Evolutionary conservation across 2,797 vertebrate genomes (phyloP), one percentile per base, ranked within the genome.

Genomic region (Anas bernieri): DNA sequence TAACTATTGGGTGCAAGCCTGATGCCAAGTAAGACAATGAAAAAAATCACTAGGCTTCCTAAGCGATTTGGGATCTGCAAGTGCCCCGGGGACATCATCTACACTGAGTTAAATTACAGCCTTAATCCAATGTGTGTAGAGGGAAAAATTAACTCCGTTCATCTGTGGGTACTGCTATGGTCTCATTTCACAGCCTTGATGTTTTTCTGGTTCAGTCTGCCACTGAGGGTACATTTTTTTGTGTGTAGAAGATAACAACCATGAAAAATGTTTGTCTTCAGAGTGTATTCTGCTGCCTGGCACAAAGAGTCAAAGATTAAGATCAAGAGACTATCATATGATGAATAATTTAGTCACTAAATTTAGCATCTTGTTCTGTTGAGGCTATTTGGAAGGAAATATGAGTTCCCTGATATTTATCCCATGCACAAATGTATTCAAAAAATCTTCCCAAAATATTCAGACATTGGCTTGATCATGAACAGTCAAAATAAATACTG

Each of bases 321-420:
- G 83, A 95, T 95, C 85, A 88, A 67, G 88, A 86, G 76, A 90
- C 85, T 93, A 91, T 86, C 92, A 61, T 28, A 86, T 81, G 22
- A 82, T 94, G 86, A 93, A 96, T 94, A 96, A 96, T 95, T 94
- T 82, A 96, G 50, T 69, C 62, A 72, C 88, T 75, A 69, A 83
- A 93, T 88, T 86, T 86, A 94, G 66, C 88, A 72, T 73, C 90
- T 88, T 37, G 21, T 59, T 88, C 80, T 79, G 77, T 9, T 1
- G 88, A 92, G 92, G 86, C 74, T 33, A 25, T 59, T 62, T 81
- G 62, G 74, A 45, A 94, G 90, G 80, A 86, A 86, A 68, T 64
- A 55, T 15, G 67, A 30, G 11, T 39, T 83, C 76, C 66, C 58
- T 64, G 80, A 12, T 62, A 73, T 88, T 93, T 90, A 83, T 46